Evolutionary conservation across 2,113 vertebrate genomes (phyloP).

Genomic region (Aplodontia rufa): DNA sequence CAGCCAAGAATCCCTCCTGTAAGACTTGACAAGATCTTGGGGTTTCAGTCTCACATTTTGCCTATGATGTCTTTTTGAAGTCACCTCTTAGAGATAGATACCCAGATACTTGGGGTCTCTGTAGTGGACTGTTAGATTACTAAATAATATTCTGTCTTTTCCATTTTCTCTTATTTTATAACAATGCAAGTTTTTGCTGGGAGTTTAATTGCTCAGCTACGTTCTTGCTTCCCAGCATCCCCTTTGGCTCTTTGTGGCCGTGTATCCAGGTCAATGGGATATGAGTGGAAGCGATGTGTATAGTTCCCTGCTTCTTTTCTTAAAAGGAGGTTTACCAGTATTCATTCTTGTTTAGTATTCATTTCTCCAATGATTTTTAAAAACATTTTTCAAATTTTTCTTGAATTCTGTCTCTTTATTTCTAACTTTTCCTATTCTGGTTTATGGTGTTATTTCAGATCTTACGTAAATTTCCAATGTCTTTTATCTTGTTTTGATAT

Average conservation of each 20-base stretch:
- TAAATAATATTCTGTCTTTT: neutral
- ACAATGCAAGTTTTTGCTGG: neutral
- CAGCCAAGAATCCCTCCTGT: neutral
- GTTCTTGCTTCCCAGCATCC: neutral
- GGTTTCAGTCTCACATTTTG: neutral
- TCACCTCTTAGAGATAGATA: neutral
- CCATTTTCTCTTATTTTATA: constrained; percentile 16
- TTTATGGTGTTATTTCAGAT: neutral
- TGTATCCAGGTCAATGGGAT: neutral
- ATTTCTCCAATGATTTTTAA: neutral
- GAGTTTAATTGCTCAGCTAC: neutral
- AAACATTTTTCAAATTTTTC: constrained; percentile 30
- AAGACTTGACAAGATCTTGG: neutral
- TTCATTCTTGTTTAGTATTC: neutral
- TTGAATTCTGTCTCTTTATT: neutral
- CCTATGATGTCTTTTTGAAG: constrained; percentile 1
- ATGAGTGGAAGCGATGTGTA: neutral
- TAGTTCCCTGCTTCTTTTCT: neutral
- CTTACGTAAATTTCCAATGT: neutral
- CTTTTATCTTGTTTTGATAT: constrained; percentile 19
- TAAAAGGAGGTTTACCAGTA: constrained; percentile 8
- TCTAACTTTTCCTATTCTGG: constrained; percentile 1
- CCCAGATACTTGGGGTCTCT: neutral
- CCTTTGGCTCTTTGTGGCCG: neutral
- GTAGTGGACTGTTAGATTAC: neutral